A percentile compares a stretch with the other conserved stretches of the same genome.
These are phyloP conservation scores for Caenorhabditis panamensis DNA, from an alignment of 2,888 invertebrate species.

Conservation along the genomic window DNA sequence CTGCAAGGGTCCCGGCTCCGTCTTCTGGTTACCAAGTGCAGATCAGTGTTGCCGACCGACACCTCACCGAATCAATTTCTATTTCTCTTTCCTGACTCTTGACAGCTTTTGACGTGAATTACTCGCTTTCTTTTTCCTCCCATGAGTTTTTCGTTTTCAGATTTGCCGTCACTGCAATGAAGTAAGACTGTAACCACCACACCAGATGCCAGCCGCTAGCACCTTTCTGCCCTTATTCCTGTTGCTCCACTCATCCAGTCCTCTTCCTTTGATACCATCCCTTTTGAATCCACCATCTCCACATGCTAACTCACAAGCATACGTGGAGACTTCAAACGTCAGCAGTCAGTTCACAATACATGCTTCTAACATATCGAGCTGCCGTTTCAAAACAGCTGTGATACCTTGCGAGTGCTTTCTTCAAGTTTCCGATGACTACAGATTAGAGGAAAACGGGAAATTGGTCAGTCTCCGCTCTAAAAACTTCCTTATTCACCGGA, in stretches of 20 bases:
- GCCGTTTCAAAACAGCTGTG: conserved; percentile 66
- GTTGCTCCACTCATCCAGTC: conserved; percentile 2
- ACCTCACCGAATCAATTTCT: conserved; percentile 40
- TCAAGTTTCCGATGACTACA: conserved; percentile 63
- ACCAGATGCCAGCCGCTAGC: conserved; percentile 26
- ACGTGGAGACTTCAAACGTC: conserved; percentile 54
- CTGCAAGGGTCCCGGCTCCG: conserved; percentile 42
- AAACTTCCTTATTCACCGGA: neutral
- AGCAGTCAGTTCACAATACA: conserved; percentile 60
- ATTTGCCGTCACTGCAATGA: conserved; percentile 27
- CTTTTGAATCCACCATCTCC: conserved; percentile 39
- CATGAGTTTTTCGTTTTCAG: conserved; percentile 28
- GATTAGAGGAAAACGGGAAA: conserved; percentile 60
- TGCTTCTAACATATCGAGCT: conserved; percentile 62
- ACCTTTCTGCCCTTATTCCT: conserved; percentile 41
- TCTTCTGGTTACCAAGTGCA: conserved; percentile 57
- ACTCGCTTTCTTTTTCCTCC: neutral
- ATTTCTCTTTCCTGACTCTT: conserved; percentile 3
- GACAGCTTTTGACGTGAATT: neutral
- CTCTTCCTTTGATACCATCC: conserved; percentile 20
- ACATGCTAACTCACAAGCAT: conserved; percentile 62
- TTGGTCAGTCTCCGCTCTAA: conserved; percentile 15
- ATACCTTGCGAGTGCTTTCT: conserved; percentile 69
- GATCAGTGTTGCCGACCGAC: conserved; percentile 59
- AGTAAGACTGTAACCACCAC: neutral